Base-by-base conservation (phyloP, 2,797 vertebrate genomes). In the Mico argentatus region DNA sequence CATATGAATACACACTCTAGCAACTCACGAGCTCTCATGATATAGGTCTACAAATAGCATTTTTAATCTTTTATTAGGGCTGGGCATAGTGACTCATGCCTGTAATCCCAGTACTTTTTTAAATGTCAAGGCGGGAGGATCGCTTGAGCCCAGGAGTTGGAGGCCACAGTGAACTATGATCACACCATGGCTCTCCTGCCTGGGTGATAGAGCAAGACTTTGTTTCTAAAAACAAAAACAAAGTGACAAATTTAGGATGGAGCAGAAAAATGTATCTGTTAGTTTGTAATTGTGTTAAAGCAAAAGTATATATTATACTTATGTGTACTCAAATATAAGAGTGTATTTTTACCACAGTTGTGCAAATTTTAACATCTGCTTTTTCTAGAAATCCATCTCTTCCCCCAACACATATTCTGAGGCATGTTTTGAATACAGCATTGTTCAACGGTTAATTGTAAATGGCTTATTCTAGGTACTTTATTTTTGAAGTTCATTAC, bases 351-450 rank as follows among this genome's bases (percentile, higher is more conserved):
- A 39, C 14, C 50, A 64, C 11, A 55, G 46, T 70, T 76, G 33
- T 79, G 4, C 39, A 96, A 48, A 91, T 92, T 79, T 96, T 90
- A 72, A 90, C 36, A 55, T 33, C 70, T 90, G n/a, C 4, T 48
- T 92, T 96, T 80, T 52, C 67, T 88, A 76, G 55, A 94, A 70
- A 87, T 79, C 11, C 61, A 75, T 50, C 24, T 33, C 22, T 17
- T 4, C 10, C 2, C 33, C 15, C 7, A 80, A 41, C 17, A 72
- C 19, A 82, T 19, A 48, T 82, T 70, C 50, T 44, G 12, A 46
- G 57, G 14, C 33, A 61, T 94, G 27, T 75, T 91, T 81, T 86
- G 30, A 55, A 44, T 80, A 95, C 33, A 39, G 79, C 5, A 44
- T 19, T 22, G 0, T 82, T 94, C 1, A 64, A 88, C 55, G 11